These are phyloP conservation scores for Pteromalus puparum DNA, from an alignment of 1,140 invertebrate species.

Conservation along the genomic window DNA sequence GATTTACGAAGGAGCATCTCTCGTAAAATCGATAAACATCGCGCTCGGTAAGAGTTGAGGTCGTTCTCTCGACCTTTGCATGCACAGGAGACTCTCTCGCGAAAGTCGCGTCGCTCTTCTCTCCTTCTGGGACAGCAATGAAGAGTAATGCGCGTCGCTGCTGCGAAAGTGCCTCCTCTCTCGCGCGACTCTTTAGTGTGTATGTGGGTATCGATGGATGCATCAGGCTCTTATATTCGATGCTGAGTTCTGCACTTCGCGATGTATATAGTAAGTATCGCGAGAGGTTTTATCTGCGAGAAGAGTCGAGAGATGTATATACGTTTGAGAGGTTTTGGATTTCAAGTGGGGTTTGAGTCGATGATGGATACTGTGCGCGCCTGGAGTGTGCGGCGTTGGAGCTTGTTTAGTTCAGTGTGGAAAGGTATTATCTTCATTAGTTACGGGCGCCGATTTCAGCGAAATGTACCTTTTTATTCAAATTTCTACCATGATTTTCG, in stretches of 20 bases:
- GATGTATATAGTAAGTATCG: neutral
- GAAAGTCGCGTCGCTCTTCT: neutral
- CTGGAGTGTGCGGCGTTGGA: too few species aligned
- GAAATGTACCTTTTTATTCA: too few species aligned
- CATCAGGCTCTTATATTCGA: too few species aligned
- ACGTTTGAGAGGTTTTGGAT: neutral
- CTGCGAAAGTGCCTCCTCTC: neutral
- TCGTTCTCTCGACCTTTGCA: conserved; percentile 5
- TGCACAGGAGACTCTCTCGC: neutral
- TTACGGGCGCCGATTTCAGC: neutral
- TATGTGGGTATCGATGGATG: neutral
- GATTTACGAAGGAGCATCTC: conserved; percentile 27
- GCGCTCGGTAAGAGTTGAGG: conserved; percentile 7
- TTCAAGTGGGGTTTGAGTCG: neutral
- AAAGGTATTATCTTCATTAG: neutral
- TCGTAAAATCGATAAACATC: conserved; percentile 35
- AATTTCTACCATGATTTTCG: neutral
- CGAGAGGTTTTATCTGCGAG: neutral
- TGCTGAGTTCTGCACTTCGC: too few species aligned
- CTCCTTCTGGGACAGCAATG: conserved; percentile 17
- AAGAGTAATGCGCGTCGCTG: conserved; percentile 20
- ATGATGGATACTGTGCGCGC: too few species aligned
- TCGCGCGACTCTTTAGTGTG: neutral
- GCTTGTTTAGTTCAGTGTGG: too few species aligned
- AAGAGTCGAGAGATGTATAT: neutral